Evolutionary conservation across 2,797 vertebrate species (phyloP), one percentile per base, ranked within the genome.

Genomic region (Centropyge bicolor): DNA sequence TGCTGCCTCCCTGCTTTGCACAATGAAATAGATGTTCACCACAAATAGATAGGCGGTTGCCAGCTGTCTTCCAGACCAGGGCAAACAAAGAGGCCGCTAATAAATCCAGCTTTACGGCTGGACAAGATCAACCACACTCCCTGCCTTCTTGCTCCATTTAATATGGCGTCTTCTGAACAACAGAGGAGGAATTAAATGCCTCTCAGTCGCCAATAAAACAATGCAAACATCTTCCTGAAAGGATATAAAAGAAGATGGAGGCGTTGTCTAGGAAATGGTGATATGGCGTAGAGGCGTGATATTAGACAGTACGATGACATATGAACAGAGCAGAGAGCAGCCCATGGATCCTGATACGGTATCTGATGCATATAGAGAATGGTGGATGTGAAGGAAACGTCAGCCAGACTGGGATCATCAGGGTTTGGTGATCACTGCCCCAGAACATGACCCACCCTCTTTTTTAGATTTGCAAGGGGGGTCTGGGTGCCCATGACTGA

Each of bases 71-170:
- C 92, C 90, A 93, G 93, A 94, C 88, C 93, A 88, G 81, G 92
- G 93, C 94, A 96, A 96, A 95, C 93, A 93, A 77, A 76, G 92
- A 93, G 89, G 84, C 91, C 63, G 43, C 93, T 95, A 96, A 96
- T 96, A 96, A 95, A 96, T 95, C 93, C 94, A 91, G 94, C 90
- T 94, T 95, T 92, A 94, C 91, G 93, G 93, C 92, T 92, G 85
- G 90, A 83, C 76, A 89, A 94, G 92, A 94, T 92, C 92, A 90
- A 90, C 90, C 91, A 75, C 89, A 91, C 92, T 90, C 93, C 82
- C 91, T 78, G 91, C 88, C 91, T 91, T 71, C 91, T 90, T 91
- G 91, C 88, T 93, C 87, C 89, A 84, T 93, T 94, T 94, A 94
- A 94, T 91, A 91, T 90, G 89, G 90, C 89, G 93, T 88, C 91